Conservation (phyloP, 2,797 vertebrate species). For the Erpetoichthys calabaricus region DNA sequence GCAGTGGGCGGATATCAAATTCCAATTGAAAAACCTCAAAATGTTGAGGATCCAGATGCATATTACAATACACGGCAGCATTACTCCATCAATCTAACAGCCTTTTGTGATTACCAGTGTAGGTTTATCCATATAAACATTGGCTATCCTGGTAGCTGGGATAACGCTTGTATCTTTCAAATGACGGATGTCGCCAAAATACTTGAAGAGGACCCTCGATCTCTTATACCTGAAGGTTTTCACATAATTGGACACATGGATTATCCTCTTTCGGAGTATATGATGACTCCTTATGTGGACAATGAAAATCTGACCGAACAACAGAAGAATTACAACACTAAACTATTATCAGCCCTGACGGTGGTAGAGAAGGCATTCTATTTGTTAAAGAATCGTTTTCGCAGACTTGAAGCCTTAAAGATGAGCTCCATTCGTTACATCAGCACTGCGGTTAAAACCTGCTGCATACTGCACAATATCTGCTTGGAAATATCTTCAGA, state of each 20-base stretch:
- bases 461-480: slow-evolving; percentile 24
- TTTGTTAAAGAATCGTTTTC: slow-evolving; percentile 15
- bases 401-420: slow-evolving; percentile 16
- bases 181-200: slow-evolving; percentile 19
- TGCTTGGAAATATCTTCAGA: slow-evolving; percentile 10
- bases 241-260: slow-evolving; percentile 19
- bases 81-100: slow-evolving; percentile 19
- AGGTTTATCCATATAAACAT: slow-evolving; percentile 17
- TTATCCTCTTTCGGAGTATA: slow-evolving; percentile 21
- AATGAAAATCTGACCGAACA: slow-evolving; percentile 18
- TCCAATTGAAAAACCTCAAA: slow-evolving; percentile 14
- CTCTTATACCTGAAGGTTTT: slow-evolving; percentile 13
- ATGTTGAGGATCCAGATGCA: slow-evolving; percentile 17
- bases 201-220: slow-evolving; percentile 16
- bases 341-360: slow-evolving; percentile 16
- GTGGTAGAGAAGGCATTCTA: slow-evolving; percentile 16
- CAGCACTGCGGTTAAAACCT: slow-evolving; percentile 14
- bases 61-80: slow-evolving; percentile 11
- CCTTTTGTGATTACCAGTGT: slow-evolving; percentile 19
- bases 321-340: slow-evolving; percentile 22
- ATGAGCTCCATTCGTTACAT: slow-evolving; percentile 14
- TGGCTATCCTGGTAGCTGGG: slow-evolving; percentile 22
- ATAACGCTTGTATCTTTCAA: slow-evolving; percentile 16
- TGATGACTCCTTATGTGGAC: slow-evolving; percentile 21
- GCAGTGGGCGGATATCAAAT: slow-evolving; percentile 16